Evolutionary conservation across 2,113 vertebrate genomes (phyloP), one percentile per base, ranked within the genome.

Genomic region (Miniopterus natalensis): DNA sequence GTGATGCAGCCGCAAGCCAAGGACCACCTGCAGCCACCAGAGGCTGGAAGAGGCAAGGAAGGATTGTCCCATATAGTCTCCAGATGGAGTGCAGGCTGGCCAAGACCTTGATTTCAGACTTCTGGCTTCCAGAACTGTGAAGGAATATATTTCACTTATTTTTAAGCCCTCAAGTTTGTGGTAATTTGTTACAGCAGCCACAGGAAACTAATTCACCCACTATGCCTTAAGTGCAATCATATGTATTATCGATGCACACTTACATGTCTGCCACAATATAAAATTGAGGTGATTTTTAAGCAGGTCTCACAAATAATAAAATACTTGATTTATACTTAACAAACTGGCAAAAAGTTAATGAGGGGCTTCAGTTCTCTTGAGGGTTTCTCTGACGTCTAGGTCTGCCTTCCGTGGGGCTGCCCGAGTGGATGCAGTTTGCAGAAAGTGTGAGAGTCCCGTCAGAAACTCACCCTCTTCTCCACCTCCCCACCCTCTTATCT

Each of bases 241-340:
- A 9, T 21, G 8, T 3, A 42, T 49, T 45, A 53, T 61, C 18
- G 20, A 66, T 73, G 77, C 8, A 78, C 3, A 55, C 20, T 53
- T 65, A 78, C 23, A 66, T 6, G 65, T 71, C 55, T n/a, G 40
- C 31, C n/a, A 63, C 23, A 65, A 36, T 55, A 65, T 42, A 93
- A 83, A 66, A 66, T 9, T 57, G 61, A 20, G 8, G 42, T 73
- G 20, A 57, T 15, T 93, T 92, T 85, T 83, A 91, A 93, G n/a
- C 31, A 49, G 17, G 4, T 47, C 40, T 73, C 68, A 27, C 42
- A 89, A 49, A 36, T 65, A 75, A 80, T 68, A 36, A 92, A 81
- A 45, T 61, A 61, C 29, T 49, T 61, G 9, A 71, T 59, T 80
- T 77, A 55, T 20, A 66, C 66, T 84, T 92, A 90, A 75, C 18